phyloP scores from a whole-genome alignment of 2,888 invertebrate genomes.

The Ichneumoninae sp. region DNA sequence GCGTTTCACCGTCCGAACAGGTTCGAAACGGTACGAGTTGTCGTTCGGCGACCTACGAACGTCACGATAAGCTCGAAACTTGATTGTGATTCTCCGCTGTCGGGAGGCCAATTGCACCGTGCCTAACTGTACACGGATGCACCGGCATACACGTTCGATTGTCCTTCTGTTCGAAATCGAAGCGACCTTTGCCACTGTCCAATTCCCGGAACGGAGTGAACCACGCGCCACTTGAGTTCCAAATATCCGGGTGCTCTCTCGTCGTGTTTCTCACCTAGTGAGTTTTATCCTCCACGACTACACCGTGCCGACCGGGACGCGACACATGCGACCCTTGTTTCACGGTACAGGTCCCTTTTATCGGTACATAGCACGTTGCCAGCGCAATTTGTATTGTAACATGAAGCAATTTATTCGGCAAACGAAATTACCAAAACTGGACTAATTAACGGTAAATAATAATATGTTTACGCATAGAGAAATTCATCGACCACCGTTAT shows the following conservation, averaged over 20 bases:
- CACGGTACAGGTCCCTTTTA: not conserved
- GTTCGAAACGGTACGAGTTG: constrained; percentile 50
- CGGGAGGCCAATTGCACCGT: constrained; percentile 48
- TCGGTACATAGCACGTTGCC: not conserved
- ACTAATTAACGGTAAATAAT: not conserved
- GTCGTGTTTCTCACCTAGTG: constrained; percentile 19
- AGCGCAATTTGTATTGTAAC: not conserved
- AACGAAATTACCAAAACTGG: not conserved
- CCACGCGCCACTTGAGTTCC: constrained; percentile 48
- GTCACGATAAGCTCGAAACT: constrained; percentile 68
- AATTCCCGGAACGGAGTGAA: constrained; percentile 27
- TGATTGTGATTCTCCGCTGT: constrained; percentile 68
- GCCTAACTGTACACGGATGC: not conserved
- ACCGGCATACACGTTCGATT: not conserved
- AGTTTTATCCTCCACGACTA: not conserved
- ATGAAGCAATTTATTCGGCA: not conserved
- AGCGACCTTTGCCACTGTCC: constrained; percentile 35
- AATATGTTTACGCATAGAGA: not conserved
- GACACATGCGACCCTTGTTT: not conserved
- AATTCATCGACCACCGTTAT: not conserved
- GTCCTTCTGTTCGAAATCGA: not conserved
- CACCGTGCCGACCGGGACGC: not conserved
- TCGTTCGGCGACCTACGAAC: constrained; percentile 35
- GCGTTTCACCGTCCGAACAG: constrained; percentile 18
- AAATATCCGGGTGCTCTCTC: constrained; percentile 36